Evolutionary conservation across 2,888 invertebrate genomes (phyloP).

Genomic region (Mylabris sibirica): DNA sequence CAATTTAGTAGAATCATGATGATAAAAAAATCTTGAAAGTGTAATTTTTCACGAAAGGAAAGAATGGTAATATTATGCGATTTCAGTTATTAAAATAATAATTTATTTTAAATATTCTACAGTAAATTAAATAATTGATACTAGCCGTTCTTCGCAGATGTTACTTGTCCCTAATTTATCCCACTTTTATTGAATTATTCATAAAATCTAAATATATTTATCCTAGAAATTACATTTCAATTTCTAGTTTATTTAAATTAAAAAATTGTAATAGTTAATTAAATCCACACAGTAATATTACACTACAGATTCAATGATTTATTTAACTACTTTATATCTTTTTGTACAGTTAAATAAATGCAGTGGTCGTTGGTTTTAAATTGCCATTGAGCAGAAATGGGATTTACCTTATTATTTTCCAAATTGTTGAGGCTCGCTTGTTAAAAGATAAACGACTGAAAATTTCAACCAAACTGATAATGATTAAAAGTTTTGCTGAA

Average conservation of each 20-base stretch:
- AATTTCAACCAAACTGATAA: too few species aligned
- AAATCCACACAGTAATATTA: background rate
- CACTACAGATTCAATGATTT: background rate
- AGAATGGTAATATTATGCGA: background rate
- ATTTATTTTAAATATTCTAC: constrained; percentile 1
- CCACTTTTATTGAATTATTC: constrained; percentile 28
- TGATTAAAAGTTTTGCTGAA: too few species aligned
- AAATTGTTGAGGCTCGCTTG: too few species aligned
- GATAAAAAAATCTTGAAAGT: background rate
- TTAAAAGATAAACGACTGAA: too few species aligned
- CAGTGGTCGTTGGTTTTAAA: too few species aligned
- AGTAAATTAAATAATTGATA: constrained; percentile 28
- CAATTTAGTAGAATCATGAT: background rate
- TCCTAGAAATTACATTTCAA: background rate
- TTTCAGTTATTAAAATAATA: constrained; percentile 2
- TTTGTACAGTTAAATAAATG: background rate
- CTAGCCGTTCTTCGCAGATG: constrained; percentile 18
- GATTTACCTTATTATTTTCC: too few species aligned
- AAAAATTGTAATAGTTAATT: background rate
- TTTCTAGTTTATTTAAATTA: background rate
- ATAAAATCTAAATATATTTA: constrained; percentile 19
- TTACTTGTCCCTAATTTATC: constrained; percentile 31
- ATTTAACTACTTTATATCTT: background rate
- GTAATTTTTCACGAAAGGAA: background rate
- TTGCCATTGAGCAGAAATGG: too few species aligned